Evolutionary conservation across 1,140 invertebrate species (phyloP), one percentile per base, ranked within the genome.

Genomic region (Nilaparvata lugens): DNA sequence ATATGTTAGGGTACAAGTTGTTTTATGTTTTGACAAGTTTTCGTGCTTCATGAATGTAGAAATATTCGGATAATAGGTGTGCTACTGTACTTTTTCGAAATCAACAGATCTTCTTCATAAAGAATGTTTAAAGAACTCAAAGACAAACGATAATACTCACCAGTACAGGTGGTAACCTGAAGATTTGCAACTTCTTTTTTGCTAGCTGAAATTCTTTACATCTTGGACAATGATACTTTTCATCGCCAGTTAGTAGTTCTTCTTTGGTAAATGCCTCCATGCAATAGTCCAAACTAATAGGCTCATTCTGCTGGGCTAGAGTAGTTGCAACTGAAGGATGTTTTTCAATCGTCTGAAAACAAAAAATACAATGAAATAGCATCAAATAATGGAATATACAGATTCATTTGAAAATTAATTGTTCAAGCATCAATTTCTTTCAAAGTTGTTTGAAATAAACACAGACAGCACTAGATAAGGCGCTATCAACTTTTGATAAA

Each of bases 171-270:
- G 91, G 91, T 61, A 92, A 73, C 61, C 88, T 80, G 91, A 91
- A 95, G 53, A 95, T 89, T 72, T 94, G 89, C 66, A 95, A 76
- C 73, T 89, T 92, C 74, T 95, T 94, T 21, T 85, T 85, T 24
- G 91, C 90, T 45, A 87, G 81, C 71, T 91, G 89, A 70, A 86
- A 86, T 67, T 82, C 79, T 70, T 87, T 83, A 74, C 92, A 95
- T 63, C 82, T 83, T 24, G 84, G 83, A 76, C 91, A 95, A 72
- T 87, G 86, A 76, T 93, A 93, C 67, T 86, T 85, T 68, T 89
- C 85, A 67, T 93, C 89, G 63, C 81, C 78, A 13, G 76, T 77
- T 28, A 94, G 76, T 56, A 87, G 81, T 75, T 94, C 91, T 72
- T 91, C 87, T 48, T 83, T 83, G 23, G 89, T 93, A 75, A 94